Conservation (phyloP, 2,113 vertebrate species). For the Nipponia nippon region DNA sequence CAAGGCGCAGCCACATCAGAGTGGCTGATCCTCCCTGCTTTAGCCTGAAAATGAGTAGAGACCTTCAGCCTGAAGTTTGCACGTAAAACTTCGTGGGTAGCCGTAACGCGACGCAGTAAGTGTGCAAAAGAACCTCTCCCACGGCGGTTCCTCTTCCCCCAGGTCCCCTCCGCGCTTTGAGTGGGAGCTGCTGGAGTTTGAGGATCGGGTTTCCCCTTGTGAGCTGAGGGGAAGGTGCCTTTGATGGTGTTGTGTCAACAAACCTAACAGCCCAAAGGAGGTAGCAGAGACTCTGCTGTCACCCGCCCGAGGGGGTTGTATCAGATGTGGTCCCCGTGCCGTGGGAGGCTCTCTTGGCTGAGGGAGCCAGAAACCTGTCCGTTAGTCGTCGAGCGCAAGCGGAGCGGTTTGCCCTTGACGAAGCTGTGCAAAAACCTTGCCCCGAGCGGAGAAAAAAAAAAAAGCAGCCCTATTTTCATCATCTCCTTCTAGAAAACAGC, state of each 20-base stretch:
- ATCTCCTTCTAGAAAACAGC: neutral
- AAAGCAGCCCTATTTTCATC: neutral
- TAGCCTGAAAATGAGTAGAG: neutral
- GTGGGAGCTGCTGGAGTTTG: neutral
- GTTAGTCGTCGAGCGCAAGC: rapidly evolving
- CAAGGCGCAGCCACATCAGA: neutral
- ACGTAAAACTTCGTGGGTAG: neutral
- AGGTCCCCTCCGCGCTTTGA: neutral
- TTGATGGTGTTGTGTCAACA: slow-evolving; percentile 62
- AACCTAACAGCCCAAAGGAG: neutral
- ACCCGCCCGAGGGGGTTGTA: neutral
- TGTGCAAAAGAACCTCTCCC: neutral
- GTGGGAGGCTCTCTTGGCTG: neutral
- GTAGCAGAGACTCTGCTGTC: slow-evolving; percentile 10
- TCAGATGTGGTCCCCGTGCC: neutral
- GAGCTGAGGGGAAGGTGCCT: neutral
- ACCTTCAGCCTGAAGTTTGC: neutral
- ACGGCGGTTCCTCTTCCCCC: rapidly evolving
- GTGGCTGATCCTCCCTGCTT: neutral
- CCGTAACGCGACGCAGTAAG: rapidly evolving
- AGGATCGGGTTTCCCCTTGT: neutral
- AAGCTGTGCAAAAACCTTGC: neutral
- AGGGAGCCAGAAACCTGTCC: neutral
- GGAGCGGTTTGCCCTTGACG: neutral
- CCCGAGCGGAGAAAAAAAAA: neutral